Conservation (phyloP, 1,140 invertebrate species). For the Drosophila kepulauana region DNA sequence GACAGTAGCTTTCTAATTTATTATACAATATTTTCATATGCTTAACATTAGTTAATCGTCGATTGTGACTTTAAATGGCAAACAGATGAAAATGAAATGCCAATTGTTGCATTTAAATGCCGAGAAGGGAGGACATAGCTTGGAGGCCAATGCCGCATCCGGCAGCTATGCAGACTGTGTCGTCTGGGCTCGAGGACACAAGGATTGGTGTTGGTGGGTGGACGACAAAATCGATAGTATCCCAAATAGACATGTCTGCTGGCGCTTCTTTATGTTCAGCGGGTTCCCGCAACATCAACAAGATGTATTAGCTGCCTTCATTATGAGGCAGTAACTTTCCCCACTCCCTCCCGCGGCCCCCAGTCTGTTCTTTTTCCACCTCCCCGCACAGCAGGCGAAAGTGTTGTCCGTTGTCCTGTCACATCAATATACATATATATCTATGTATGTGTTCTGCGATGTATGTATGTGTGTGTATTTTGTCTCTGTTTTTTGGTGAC, state of each 20-base stretch:
- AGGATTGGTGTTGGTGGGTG: conserved; percentile 1
- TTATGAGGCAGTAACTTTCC: conserved; percentile 50
- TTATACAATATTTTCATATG: no score
- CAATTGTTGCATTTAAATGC: conserved; percentile 81
- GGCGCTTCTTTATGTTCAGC: conserved; percentile 43
- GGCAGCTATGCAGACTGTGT: conserved; percentile 11
- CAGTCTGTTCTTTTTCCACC: background rate
- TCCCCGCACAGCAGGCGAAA: conserved; percentile 11
- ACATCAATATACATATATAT: conserved; percentile 23
- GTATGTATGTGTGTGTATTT: conserved; percentile 20
- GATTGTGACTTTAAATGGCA: conserved; percentile 39
- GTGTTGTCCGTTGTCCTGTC: conserved; percentile 39
- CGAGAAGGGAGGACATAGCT: conserved; percentile 2
- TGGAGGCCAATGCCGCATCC: conserved; percentile 24
- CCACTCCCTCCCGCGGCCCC: background rate
- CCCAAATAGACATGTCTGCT: conserved; percentile 73
- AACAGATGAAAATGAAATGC: conserved; percentile 67
- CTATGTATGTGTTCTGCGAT: conserved; percentile 24
- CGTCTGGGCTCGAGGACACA: conserved; percentile 2
- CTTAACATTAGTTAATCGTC: background rate
- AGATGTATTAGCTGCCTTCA: conserved; percentile 78
- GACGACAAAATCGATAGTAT: conserved; percentile 69
- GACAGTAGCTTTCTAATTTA: no score
- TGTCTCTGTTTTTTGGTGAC: conserved; percentile 56
- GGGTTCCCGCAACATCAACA: conserved; percentile 56